These are phyloP conservation scores for Serinus canaria DNA, from an alignment of 2,113 vertebrate species.

Conservation along the genomic window DNA sequence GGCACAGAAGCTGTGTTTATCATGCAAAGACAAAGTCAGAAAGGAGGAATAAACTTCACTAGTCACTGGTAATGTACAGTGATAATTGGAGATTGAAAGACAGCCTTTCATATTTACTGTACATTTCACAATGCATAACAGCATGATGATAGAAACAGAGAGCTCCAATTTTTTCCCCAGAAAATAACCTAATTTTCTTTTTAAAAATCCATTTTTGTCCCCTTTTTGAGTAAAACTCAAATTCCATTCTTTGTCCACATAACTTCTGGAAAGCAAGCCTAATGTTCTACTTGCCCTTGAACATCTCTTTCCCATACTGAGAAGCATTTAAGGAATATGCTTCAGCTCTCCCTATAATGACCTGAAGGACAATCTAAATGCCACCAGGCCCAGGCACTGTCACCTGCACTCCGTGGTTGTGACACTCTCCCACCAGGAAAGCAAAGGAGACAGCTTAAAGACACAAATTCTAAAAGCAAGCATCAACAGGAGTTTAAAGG, in stretches of 20 bases:
- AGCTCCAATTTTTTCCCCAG: neutral
- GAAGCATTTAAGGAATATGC: neutral
- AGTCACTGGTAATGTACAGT: neutral
- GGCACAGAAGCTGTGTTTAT: neutral
- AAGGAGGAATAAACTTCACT: neutral
- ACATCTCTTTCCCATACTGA: neutral
- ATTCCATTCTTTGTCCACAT: neutral
- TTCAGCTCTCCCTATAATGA: neutral
- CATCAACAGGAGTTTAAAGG: neutral
- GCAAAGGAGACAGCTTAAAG: neutral
- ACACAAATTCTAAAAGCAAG: neutral
- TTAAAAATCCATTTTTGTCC: neutral
- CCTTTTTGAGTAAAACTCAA: neutral
- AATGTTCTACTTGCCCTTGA: neutral
- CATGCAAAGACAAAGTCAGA: neutral
- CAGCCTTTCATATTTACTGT: neutral
- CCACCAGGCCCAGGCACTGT: neutral
- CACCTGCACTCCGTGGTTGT: neutral
- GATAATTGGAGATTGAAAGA: neutral
- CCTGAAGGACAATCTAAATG: neutral
- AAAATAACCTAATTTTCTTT: neutral
- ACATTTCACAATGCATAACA: neutral
- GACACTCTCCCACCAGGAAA: neutral
- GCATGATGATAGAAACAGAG: neutral
- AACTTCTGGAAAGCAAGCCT: neutral